Base-by-base conservation (phyloP, 2,888 invertebrate species). In the Eustalomyia histrio region DNA sequence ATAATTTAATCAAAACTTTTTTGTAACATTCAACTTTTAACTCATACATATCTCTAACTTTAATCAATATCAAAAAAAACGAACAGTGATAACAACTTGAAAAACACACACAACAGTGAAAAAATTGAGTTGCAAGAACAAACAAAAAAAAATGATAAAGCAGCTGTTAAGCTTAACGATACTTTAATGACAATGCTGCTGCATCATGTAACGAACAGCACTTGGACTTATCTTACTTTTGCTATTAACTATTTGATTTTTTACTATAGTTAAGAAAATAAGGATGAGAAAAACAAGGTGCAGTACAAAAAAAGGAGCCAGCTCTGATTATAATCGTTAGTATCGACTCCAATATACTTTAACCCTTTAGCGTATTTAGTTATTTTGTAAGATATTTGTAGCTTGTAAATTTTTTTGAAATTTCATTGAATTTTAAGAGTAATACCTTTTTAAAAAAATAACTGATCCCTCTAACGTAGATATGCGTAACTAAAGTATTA, bases 211-310 rank as follows among this genome's bases (percentile, higher is more conserved):
- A 47, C 63, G 8, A 33, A 18, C 67, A 55, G 43, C 67, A 67
- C 29, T 4, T 29, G 29, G 29, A 29, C 29, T 79, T 69, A 17
- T 57, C 24, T 67, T 63, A 33, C 18, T 71, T 33, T 63, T 39
- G 33, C 39, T 61, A 50, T 67, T 63, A 55, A 68, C 67, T 68
- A 72, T 63, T 67, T 76, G 72, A 67, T 76, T 80, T 75, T 80
- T 75, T 71, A 72, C 63, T 67, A 43, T 53, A 55, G 60, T 21
- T 16, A 64, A 73, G 10, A 79, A 7, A 58, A 39, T 5, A 50
- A 58, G 50, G 33, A 58, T 10, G 1, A 52, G 52, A 50, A 57
- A 47, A 73, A 33, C 39, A 47, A 47, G 2, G 14, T 12, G 6
- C n/a, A 29, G 29, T 29, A 6, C 2, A 63, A 55, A 63, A 50